Evolutionary conservation across 2,113 vertebrate species (phyloP), one percentile per base, ranked within the genome.

Genomic region (Tenebrosternarchus preto): DNA sequence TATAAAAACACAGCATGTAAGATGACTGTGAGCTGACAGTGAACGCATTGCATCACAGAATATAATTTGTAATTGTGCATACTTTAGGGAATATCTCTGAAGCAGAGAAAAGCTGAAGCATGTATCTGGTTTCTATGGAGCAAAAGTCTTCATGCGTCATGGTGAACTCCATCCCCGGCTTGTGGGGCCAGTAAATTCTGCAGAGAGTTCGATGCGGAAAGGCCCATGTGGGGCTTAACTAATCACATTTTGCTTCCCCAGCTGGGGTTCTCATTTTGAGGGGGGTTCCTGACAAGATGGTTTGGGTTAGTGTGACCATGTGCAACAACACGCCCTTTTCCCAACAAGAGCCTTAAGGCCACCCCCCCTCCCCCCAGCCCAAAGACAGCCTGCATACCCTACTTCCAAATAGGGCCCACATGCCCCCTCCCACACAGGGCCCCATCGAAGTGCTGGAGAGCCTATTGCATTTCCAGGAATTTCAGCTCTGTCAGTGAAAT

Each of bases 261-360:
- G 46, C 64, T 81, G 67, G 66, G 76, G 76, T 36, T 82, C 73
- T 73, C 31, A 56, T 81, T 68, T 67, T 50, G 15, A 50, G 27
- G 67, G 57, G 11, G 56, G 71, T 29, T 61, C 59, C 82, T 72
- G 73, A 80, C 82, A 83, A 80, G 78, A 63, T 85, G 77, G 82
- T 83, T 79, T 71, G 73, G 46, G 82, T 83, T 75, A 77, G 61
- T 66, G 59, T 63, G 67, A 79, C 50, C 36, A 68, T 83, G 79
- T 83, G 77, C 73, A 46, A 46, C 70, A 53, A 22, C 75, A 77
- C 60, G 31, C 25, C 43, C 25, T 67, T 77, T 55, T 78, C 66
- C 66, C 33, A 78, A 19, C 31, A 15, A 68, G 63, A 69, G 24
- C 64, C 22, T 69, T 56, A 29, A 50, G 16, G 36, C 27, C 27